Conservation (phyloP, 2,888 invertebrate species). For the Troglohyphantes excavatus region DNA sequence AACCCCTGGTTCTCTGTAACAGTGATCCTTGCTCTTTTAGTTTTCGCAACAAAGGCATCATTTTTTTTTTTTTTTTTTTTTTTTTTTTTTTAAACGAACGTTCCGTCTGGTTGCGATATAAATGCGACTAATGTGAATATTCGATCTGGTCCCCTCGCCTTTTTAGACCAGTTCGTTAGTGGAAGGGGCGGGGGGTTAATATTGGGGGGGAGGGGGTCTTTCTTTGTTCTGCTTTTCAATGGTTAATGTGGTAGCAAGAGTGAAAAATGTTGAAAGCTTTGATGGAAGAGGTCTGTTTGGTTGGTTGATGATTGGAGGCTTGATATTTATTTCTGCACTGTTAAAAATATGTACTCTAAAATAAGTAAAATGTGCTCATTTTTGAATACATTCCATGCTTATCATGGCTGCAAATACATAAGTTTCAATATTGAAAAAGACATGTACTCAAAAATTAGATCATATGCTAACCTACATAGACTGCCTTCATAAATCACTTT, state of each 20-base stretch:
- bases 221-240: background rate
- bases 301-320: background rate
- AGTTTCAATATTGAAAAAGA: no score
- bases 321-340: no score
- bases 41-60: constrained; percentile 58
- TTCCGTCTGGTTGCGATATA: constrained; percentile 30
- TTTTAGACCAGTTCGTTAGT: constrained; percentile 10
- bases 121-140: constrained; percentile 42
- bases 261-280: background rate
- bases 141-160: background rate
- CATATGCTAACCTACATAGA: no score
- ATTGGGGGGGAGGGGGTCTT: constrained; percentile 1
- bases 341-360: no score
- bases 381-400: no score
- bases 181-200: background rate
- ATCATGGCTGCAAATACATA: no score
- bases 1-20: constrained; percentile 22
- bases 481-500: no score
- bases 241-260: background rate
- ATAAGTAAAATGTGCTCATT: no score
- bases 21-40: constrained; percentile 71
- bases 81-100: constrained; percentile 29
- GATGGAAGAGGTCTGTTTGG: background rate
- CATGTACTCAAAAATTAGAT: no score
- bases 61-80: constrained; percentile 35